These are phyloP conservation scores for Harmothoe impar DNA, from an alignment of 2,888 invertebrate species.

Conservation along the genomic window DNA sequence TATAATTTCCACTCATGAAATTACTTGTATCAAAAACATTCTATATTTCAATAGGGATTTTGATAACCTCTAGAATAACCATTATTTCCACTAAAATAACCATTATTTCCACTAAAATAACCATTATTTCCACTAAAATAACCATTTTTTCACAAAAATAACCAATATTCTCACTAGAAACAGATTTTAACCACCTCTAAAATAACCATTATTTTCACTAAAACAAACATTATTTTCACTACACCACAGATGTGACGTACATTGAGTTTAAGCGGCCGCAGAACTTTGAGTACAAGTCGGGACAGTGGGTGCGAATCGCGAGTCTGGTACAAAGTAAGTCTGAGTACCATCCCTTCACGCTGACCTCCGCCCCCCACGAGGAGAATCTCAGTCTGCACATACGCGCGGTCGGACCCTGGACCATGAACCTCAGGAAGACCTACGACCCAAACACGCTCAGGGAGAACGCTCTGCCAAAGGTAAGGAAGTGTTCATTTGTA, in stretches of 20 bases:
- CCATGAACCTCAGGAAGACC: constrained; percentile 84
- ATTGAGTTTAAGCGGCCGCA: constrained; percentile 85
- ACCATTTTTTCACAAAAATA: too few relatives aligned
- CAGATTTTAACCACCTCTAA: too few relatives aligned
- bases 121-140: too few relatives aligned
- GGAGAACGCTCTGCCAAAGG: constrained; percentile 74
- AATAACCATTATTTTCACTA: too few relatives aligned
- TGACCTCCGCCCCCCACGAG: constrained; percentile 87
- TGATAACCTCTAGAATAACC: too few relatives aligned
- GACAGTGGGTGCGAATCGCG: constrained; percentile 87
- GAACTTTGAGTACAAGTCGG: constrained; percentile 86
- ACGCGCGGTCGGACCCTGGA: constrained; percentile 87
- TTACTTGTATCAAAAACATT: too few relatives aligned
- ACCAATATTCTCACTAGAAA: too few relatives aligned
- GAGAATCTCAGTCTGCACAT: constrained; percentile 86
- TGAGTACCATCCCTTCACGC: constrained; percentile 87
- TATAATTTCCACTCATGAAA: too few relatives aligned
- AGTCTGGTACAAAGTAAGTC: constrained; percentile 85
- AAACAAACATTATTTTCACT: too few relatives aligned
- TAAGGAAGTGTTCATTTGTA: constrained; percentile 62
- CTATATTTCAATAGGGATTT: too few relatives aligned
- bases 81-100: too few relatives aligned
- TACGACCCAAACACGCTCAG: constrained; percentile 77
- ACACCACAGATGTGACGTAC: constrained; percentile 85
- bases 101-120: too few relatives aligned